Evolutionary conservation across 2,113 vertebrate species (phyloP).

Genomic region (Leuciscus idus): DNA sequence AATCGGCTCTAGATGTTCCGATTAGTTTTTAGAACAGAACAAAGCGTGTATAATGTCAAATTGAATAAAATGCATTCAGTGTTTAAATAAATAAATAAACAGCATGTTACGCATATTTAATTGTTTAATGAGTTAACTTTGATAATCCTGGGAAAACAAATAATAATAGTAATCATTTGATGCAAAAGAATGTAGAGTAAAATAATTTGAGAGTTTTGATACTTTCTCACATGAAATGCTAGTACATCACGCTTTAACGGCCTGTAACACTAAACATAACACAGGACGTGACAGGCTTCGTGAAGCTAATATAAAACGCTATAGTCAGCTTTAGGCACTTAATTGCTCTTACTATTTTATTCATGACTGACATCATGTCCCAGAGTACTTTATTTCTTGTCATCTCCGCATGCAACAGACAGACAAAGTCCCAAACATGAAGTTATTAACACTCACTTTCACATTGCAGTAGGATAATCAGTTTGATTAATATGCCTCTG

Average conservation of each 20-base stretch:
- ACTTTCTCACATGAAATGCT: conserved; percentile 48
- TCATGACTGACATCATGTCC: conserved; percentile 75
- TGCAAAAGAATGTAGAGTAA: neutral
- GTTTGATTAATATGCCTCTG: conserved; percentile 78
- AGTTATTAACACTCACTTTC: conserved; percentile 72
- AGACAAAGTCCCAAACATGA: conserved; percentile 64
- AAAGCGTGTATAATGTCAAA: neutral
- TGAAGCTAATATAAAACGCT: conserved; percentile 35
- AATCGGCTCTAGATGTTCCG: neutral
- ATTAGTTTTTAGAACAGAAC: neutral
- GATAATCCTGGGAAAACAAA: too few species aligned
- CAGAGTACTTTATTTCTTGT: conserved; percentile 72
- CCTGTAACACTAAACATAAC: neutral
- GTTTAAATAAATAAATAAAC: neutral
- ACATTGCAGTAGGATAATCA: conserved; percentile 68
- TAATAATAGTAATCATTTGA: neutral
- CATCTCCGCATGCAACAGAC: conserved; percentile 55
- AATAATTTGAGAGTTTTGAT: conserved; percentile 45
- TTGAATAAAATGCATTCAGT: neutral
- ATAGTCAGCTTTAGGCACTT: neutral
- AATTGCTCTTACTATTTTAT: conserved; percentile 65
- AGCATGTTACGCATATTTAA: neutral
- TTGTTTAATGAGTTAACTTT: neutral
- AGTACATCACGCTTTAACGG: neutral
- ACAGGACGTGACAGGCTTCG: neutral